These are phyloP conservation scores for Hetaerina titia DNA, from an alignment of 2,888 invertebrate genomes.

Conservation along the genomic window DNA sequence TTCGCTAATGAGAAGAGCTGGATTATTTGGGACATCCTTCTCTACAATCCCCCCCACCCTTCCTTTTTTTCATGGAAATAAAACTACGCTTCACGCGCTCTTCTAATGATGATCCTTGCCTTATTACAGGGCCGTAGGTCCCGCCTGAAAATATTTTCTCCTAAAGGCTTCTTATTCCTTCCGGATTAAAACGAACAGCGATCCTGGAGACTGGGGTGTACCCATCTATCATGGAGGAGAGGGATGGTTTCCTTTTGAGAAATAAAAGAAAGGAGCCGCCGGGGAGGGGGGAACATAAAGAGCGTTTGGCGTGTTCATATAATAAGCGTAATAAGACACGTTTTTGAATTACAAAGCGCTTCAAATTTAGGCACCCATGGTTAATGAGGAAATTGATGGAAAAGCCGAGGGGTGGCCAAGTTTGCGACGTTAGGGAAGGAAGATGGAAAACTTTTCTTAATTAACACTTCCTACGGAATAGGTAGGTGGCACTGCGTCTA, in stretches of 20 bases:
- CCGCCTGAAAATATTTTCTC: not conserved
- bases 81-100: slow-evolving; percentile 10
- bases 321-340: slow-evolving; percentile 35
- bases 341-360: slow-evolving; percentile 13
- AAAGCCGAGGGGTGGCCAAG: not conserved
- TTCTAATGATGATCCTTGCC: slow-evolving; percentile 39
- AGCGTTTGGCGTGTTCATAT: not conserved
- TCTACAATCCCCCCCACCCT: not conserved
- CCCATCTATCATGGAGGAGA: not conserved
- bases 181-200: not conserved
- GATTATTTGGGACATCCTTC: not conserved
- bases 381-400: slow-evolving; percentile 19
- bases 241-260: not conserved
- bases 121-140: slow-evolving; percentile 25
- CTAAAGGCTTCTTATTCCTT: not conserved
- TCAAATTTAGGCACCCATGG: not conserved
- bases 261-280: not conserved
- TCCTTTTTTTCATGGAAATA: not conserved
- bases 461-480: not conserved
- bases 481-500: not conserved
- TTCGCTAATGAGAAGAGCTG: slow-evolving; percentile 2
- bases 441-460: not conserved
- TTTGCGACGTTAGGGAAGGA: not conserved
- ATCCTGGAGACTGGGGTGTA: not conserved
- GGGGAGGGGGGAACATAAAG: not conserved